Evolutionary conservation across 2,113 vertebrate genomes (phyloP).

Genomic region (Neogale vison): DNA sequence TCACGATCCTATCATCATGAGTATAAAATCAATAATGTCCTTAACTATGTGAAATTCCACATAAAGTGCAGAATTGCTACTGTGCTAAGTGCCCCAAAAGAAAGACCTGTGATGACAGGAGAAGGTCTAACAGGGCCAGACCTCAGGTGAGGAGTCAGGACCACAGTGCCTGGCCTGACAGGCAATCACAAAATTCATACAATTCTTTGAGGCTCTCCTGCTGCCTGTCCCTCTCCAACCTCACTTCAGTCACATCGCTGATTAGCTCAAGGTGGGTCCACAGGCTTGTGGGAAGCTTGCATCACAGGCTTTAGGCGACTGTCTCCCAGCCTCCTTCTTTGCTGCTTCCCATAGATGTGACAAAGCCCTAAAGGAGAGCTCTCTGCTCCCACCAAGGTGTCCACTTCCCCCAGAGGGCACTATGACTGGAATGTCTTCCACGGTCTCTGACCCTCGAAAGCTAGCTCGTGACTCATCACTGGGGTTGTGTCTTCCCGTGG

Average conservation of each 20-base stretch:
- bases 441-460: rapidly evolving
- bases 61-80: neutral
- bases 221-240: no score
- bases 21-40: neutral
- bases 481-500: neutral
- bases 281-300: neutral
- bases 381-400: neutral
- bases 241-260: neutral
- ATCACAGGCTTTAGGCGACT: neutral
- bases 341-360: neutral
- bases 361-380: neutral
- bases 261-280: neutral
- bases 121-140: neutral
- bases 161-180: neutral
- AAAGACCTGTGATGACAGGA: neutral
- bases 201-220: neutral
- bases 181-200: neutral
- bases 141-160: neutral
- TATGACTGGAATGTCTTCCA: neutral
- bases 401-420: neutral
- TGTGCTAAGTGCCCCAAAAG: neutral
- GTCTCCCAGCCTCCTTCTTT: neutral
- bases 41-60: neutral
- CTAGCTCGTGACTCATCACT: neutral
- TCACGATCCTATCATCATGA: neutral